Base-by-base conservation (phyloP, 2,888 invertebrate species). In the Tenthredo mesomela region DNA sequence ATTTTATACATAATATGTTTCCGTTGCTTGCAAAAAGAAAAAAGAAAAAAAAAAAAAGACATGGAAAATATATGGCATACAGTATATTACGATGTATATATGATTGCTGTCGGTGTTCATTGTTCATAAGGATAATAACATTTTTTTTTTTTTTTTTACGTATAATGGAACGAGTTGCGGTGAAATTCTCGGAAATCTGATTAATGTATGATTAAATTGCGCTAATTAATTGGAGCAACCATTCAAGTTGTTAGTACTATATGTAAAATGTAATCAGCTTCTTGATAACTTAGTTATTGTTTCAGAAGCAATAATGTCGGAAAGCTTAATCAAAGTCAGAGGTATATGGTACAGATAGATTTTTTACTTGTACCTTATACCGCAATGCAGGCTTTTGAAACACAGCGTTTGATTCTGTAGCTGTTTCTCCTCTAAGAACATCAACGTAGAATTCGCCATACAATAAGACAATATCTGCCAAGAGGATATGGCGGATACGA, bases 271-370 rank as follows among this genome's bases (percentile, higher is more conserved):
- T 29, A 73, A 73, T 47, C 73, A 43, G 43, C 25, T 21, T n/a
- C 43, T 37, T n/a, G 40, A 25, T 47, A n/a, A 25, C 29, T 15
- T 3, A 21, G 70, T 5, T 71, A 37, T 40, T 71, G 70, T 75
- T 40, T 2, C 25, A 5, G 75, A 47, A 43, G 50, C 43, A 21
- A 47, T 25, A 75, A 75, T 33, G 47, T 50, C 12, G 25, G n/a
- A 54, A 77, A 77, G 50, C 77, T 77, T 54, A 54, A 29, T 77
- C 77, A 50, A 77, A 54, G 77, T 77, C 77, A 50, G 29, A 54
- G 7, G 47, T n/a, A 70, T 61, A 61, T 21, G 9, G 9, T 43
- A 43, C n/a, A 40, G 43, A 43, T 73, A 43, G 21, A 73, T 73
- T 43, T 40, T 43, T 2, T 73, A 9, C 40, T 29, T 12, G 43